Percentiles rank a stretch among this genome's conserved stretches.
phyloP scores from a whole-genome alignment of 2,113 vertebrate species.

The Cisticola juncidis region DNA sequence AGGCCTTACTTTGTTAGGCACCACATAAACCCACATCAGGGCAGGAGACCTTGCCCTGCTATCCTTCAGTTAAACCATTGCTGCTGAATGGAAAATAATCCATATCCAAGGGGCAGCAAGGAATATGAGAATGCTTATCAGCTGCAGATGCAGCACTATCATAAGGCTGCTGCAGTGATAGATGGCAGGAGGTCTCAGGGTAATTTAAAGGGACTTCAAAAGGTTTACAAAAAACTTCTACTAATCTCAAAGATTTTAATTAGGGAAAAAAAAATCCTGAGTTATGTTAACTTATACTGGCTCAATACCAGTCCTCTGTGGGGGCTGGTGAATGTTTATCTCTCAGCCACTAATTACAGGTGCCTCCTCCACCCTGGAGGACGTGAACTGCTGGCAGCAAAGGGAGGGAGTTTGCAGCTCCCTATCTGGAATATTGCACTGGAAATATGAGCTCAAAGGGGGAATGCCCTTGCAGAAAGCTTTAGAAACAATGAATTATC shows the following conservation, averaged over 20 bases:
- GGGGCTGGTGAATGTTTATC: neutral
- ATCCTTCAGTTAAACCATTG: slow-evolving; percentile 2
- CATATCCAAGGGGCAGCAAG: neutral
- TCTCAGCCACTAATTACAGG: neutral
- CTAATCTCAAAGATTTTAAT: neutral
- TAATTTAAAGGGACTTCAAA: slow-evolving; percentile 15
- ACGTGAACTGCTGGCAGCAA: neutral
- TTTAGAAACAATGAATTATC: neutral
- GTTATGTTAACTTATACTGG: neutral
- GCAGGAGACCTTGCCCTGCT: slow-evolving; percentile 25
- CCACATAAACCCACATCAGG: slow-evolving; percentile 26
- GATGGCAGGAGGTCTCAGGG: neutral
- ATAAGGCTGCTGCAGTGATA: neutral
- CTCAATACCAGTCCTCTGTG: neutral
- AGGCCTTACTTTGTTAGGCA: slow-evolving; percentile 35
- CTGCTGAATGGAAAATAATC: neutral
- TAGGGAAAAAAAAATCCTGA: neutral
- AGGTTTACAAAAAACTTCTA: neutral
- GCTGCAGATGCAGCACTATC: neutral
- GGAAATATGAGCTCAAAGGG: neutral
- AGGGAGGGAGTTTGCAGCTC: neutral
- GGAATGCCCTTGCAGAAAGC: neutral
- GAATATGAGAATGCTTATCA: neutral
- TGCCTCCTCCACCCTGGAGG: neutral
- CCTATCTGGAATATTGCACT: neutral